phyloP scores from a whole-genome alignment of 2,888 invertebrate genomes.

The Chloroclysta siterata region DNA sequence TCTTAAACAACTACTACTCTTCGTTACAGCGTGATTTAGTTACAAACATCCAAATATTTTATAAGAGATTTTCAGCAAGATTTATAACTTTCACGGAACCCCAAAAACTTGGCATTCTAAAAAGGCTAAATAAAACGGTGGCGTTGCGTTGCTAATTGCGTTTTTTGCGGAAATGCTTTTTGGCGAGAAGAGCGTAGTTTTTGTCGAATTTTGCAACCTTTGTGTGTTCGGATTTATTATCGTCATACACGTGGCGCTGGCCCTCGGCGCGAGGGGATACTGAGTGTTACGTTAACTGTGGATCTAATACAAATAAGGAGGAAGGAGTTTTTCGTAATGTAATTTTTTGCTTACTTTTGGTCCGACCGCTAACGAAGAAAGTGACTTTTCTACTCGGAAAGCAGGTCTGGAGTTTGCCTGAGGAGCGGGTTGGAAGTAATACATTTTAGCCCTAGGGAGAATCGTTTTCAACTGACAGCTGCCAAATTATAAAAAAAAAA shows the following conservation, averaged over 20 bases:
- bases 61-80: too few relatives aligned
- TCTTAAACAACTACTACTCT: too few relatives aligned
- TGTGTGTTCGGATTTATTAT: conserved; percentile 61
- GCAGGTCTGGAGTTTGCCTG: too few relatives aligned
- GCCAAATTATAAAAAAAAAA: too few relatives aligned
- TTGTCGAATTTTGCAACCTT: conserved; percentile 52
- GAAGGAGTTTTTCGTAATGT: too few relatives aligned
- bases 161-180: conserved; percentile 55
- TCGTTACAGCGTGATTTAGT: too few relatives aligned
- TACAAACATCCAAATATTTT: neutral
- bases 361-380: too few relatives aligned
- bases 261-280: conserved; percentile 4
- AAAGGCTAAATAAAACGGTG: conserved; percentile 45
- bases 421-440: too few relatives aligned
- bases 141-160: conserved; percentile 59
- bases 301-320: conserved; percentile 55
- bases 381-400: too few relatives aligned
- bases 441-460: too few relatives aligned
- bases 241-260: conserved; percentile 47
- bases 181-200: conserved; percentile 39
- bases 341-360: too few relatives aligned
- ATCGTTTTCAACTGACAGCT: too few relatives aligned
- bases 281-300: conserved; percentile 8
- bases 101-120: conserved; percentile 37
- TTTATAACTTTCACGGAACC: conserved; percentile 18